phyloP scores from a whole-genome alignment of 1,140 invertebrate genomes.

The Aphidius gifuensis region DNA sequence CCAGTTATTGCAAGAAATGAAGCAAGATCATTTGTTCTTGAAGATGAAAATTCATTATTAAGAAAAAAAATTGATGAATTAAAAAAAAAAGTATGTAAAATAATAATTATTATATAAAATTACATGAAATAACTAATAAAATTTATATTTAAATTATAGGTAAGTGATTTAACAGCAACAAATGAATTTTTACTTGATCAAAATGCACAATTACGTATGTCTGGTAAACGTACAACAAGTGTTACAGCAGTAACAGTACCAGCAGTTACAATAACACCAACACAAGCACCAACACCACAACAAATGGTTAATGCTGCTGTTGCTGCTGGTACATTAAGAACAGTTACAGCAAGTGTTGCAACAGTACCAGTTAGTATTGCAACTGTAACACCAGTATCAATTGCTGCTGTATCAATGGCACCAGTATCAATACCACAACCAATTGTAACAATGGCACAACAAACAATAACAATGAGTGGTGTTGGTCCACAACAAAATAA shows the following conservation, averaged over 20 bases:
- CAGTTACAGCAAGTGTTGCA: constrained; percentile 62
- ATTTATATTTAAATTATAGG: constrained; percentile 37
- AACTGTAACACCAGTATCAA: constrained; percentile 58
- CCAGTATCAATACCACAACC: constrained; percentile 59
- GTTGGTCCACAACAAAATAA: constrained; percentile 48
- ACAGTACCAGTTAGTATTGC: constrained; percentile 66
- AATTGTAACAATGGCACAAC: constrained; percentile 61
- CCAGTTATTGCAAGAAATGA: constrained; percentile 50
- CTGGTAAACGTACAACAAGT: constrained; percentile 58
- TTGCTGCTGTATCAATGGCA: constrained; percentile 60
- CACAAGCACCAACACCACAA: constrained; percentile 52
- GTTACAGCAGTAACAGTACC: constrained; percentile 59
- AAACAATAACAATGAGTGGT: constrained; percentile 52
- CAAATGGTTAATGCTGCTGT: constrained; percentile 54
- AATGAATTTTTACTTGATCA: constrained; percentile 80
- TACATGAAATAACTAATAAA: background rate
- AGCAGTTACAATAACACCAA: constrained; percentile 59
- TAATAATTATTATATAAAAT: constrained; percentile 9
- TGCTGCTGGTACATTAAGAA: constrained; percentile 56
- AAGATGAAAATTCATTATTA: constrained; percentile 72
- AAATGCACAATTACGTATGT: constrained; percentile 72
- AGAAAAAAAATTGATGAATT: constrained; percentile 72
- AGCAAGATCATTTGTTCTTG: constrained; percentile 59
- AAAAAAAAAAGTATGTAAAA: constrained; percentile 61
- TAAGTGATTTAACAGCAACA: constrained; percentile 70